Conservation (phyloP, 1,140 invertebrate genomes). For the Macrotrachela quadricornifera region DNA sequence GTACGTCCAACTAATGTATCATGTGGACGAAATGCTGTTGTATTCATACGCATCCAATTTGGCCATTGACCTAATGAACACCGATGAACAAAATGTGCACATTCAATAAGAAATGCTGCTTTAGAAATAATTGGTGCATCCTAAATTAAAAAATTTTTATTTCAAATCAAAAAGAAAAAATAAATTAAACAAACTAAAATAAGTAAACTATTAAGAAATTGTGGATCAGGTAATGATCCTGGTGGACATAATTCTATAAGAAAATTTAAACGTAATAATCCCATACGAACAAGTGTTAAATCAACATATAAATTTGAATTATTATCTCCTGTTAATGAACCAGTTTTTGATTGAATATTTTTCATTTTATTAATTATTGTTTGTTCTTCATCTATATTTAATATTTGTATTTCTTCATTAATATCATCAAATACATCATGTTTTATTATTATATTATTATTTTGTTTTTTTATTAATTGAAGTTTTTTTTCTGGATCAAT, state of each 20-base stretch:
- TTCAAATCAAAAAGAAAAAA: slow-evolving; percentile 39
- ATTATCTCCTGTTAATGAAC: too few species aligned
- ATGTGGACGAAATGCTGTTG: slow-evolving; percentile 42
- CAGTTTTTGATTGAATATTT: too few species aligned
- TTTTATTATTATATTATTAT: too few species aligned
- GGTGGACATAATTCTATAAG: slow-evolving; percentile 80
- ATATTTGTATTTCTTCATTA: too few species aligned
- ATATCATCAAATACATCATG: too few species aligned
- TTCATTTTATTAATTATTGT: too few species aligned
- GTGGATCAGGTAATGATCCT: slow-evolving; percentile 50
- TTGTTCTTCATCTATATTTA: too few species aligned
- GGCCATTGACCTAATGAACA: slow-evolving; percentile 97
- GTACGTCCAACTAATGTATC: slow-evolving; percentile 12
- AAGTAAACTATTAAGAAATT: too few species aligned
- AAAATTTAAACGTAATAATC: slow-evolving; percentile 12
- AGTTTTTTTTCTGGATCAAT: slow-evolving; percentile 22
- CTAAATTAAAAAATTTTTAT: slow-evolving; percentile 52
- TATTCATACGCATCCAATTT: slow-evolving; percentile 68
- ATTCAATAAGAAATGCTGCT: slow-evolving; percentile 77
- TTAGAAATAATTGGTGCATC: slow-evolving; percentile 74
- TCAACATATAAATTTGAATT: too few species aligned
- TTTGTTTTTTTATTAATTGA: too few species aligned
- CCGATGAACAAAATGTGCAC: slow-evolving; percentile 78
- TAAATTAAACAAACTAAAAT: too few species aligned
- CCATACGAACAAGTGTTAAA: too few species aligned